These are phyloP conservation scores for Phaethon lepturus DNA, from an alignment of 2,113 vertebrate genomes.

Conservation along the genomic window DNA sequence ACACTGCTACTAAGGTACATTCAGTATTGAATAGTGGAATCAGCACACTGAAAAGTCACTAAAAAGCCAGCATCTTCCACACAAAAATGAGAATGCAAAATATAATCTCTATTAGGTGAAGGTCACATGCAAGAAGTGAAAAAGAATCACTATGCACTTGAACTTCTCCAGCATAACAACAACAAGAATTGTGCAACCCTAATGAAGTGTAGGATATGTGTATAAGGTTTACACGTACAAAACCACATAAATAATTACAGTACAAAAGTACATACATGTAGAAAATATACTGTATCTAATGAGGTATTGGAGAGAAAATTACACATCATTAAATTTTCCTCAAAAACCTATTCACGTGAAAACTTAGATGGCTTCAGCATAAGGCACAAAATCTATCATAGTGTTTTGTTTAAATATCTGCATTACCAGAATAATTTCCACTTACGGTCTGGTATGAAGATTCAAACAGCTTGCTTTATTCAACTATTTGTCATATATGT, in stretches of 20 bases:
- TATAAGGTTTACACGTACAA: rapidly evolving
- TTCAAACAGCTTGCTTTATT: neutral
- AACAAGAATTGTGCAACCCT: neutral
- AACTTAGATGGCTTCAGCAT: neutral
- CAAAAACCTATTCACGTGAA: neutral
- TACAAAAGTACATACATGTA: neutral
- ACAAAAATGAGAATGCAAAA: neutral
- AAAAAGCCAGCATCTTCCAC: neutral
- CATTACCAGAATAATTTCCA: neutral
- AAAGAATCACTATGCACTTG: neutral
- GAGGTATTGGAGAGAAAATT: neutral
- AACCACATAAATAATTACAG: neutral
- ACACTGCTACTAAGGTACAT: neutral
- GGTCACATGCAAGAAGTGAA: neutral
- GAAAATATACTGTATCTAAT: neutral
- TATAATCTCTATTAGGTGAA: neutral
- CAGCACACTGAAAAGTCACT: neutral
- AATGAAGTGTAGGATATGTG: neutral
- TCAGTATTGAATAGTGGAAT: neutral
- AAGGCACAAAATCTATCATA: neutral
- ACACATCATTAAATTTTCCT: neutral
- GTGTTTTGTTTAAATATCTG: neutral
- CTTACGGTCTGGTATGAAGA: neutral
- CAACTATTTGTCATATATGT: neutral
- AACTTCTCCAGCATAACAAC: neutral